Base-by-base conservation (phyloP, 1,140 invertebrate genomes). In the Drosophila hydei region DNA sequence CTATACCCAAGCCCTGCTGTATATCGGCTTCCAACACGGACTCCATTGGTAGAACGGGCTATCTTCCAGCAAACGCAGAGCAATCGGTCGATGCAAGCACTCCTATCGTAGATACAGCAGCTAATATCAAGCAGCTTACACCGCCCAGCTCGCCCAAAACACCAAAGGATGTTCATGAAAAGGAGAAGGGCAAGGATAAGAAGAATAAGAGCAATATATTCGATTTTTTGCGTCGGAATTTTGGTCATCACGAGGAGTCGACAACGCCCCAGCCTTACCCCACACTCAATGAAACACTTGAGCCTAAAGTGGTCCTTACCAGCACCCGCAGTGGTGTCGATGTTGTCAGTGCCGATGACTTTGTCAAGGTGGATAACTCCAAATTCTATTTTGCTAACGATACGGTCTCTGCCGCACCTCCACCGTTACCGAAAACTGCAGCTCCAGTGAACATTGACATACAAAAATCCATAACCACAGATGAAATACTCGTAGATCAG, bases 401-500 rank as follows among this genome's bases (percentile, higher is more conserved):
- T 16, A 77, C 79, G 51, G 56, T 59, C 18, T 23, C 50, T 16
- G 73, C 81, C 18, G 30, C 42, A 14, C 81, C 81, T 3, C 81
- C 81, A 0, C 90, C 90, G 0, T 18, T 91, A 9, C 85, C 89
- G 5, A 77, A 75, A n/a, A 81, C 89, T 6, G 77, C 85, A 5
- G 89, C 89, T 16, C 89, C 89, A 5, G 90, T 91, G 0, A 90
- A 85, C 18, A 90, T 91, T 51, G 88, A 91, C 63, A 90, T 91
- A 21, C 75, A 73, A 2, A 89, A 85, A 36, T 91, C 74, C 9
- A 85, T 90, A 12, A 81, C 71, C 47, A 91, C 89, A 0, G 75
- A 91, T 62, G 80, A 91, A 63, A 91, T 91, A 23, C 43, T 91
- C 0, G 90, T 90, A 55, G 76, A 89, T 47, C 59, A 79, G 19